Evolutionary conservation across 1,140 invertebrate species (phyloP).

Genomic region (Pseudomyrmex sp.): DNA sequence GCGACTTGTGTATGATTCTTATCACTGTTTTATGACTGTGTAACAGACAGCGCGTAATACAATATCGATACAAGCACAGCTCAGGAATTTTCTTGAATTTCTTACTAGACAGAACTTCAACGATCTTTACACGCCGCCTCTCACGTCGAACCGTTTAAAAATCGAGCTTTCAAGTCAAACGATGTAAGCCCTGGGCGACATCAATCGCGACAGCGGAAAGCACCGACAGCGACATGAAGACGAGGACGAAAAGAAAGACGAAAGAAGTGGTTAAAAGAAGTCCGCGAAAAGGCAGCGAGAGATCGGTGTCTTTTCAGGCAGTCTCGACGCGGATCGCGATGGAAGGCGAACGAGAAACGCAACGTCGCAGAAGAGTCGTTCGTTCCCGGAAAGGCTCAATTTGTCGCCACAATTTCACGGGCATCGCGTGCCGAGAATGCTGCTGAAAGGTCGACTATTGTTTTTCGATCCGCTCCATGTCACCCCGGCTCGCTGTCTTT

Average conservation of each 20-base stretch:
- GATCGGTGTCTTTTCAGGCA: conserved; percentile 51
- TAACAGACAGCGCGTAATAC: too few relatives aligned
- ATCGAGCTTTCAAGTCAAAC: conserved; percentile 42
- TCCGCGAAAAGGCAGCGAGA: conserved; percentile 4
- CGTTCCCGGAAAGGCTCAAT: conserved; percentile 65
- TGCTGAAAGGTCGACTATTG: conserved; percentile 60
- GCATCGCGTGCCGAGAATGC: conserved; percentile 70
- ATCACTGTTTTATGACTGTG: not conserved
- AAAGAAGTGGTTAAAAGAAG: conserved; percentile 34
- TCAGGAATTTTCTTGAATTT: conserved; percentile 35
- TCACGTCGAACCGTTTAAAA: conserved; percentile 44
- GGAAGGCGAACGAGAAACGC: conserved; percentile 11
- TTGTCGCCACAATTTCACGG: conserved; percentile 73
- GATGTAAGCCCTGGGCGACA: conserved; percentile 18
- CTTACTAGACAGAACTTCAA: not conserved
- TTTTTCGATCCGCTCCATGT: conserved; percentile 63
- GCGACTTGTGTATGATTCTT: not conserved
- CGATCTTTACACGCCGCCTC: conserved; percentile 25
- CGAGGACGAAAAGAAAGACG: conserved; percentile 3
- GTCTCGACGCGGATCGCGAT: conserved; percentile 29
- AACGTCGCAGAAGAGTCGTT: conserved; percentile 40
- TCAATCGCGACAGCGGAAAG: conserved; percentile 37
- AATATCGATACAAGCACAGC: not conserved
- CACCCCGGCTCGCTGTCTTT: conserved; percentile 42
- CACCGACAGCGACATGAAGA: not conserved